These are phyloP conservation scores for Chydorus sphaericus DNA, from an alignment of 2,888 invertebrate genomes.

Conservation along the genomic window DNA sequence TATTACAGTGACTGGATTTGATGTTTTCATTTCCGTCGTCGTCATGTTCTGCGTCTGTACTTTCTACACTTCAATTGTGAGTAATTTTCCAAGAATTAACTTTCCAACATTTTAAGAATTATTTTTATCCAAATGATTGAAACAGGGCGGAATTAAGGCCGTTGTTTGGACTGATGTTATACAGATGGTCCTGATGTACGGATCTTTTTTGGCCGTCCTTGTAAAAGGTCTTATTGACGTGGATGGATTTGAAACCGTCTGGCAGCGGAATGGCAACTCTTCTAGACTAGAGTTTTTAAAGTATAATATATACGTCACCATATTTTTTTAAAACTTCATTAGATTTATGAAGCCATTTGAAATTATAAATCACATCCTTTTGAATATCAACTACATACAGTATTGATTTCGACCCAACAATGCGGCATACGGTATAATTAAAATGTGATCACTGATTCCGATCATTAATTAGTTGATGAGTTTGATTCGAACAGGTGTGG, in stretches of 20 bases:
- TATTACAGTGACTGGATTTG: slow-evolving; percentile 31
- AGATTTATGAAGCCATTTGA: too few relatives aligned
- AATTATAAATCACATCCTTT: too few relatives aligned
- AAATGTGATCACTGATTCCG: not conserved
- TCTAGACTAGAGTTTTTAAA: slow-evolving; percentile 57
- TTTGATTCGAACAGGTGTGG: slow-evolving; percentile 40
- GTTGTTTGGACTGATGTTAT: slow-evolving; percentile 83
- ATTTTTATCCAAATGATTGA: slow-evolving; percentile 16
- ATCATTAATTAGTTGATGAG: not conserved
- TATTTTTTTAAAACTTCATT: not conserved
- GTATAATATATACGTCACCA: slow-evolving; percentile 34
- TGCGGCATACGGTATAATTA: slow-evolving; percentile 59
- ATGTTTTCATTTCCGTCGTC: slow-evolving; percentile 31
- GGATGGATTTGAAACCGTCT: slow-evolving; percentile 48
- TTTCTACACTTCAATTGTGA: slow-evolving; percentile 32
- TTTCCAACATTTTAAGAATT: too few relatives aligned
- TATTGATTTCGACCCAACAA: slow-evolving; percentile 61
- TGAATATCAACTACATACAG: slow-evolving; percentile 36
- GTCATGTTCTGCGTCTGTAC: slow-evolving; percentile 33
- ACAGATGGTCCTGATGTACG: slow-evolving; percentile 56
- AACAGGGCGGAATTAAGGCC: slow-evolving; percentile 80
- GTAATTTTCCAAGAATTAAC: not conserved
- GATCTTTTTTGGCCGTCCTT: slow-evolving; percentile 43
- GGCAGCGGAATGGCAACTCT: slow-evolving; percentile 46
- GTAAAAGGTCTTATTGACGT: slow-evolving; percentile 26